Percentiles rank a stretch among this genome's conserved stretches.
phyloP scores from a whole-genome alignment of 2,797 vertebrate species.

The Anas bahamensis region DNA sequence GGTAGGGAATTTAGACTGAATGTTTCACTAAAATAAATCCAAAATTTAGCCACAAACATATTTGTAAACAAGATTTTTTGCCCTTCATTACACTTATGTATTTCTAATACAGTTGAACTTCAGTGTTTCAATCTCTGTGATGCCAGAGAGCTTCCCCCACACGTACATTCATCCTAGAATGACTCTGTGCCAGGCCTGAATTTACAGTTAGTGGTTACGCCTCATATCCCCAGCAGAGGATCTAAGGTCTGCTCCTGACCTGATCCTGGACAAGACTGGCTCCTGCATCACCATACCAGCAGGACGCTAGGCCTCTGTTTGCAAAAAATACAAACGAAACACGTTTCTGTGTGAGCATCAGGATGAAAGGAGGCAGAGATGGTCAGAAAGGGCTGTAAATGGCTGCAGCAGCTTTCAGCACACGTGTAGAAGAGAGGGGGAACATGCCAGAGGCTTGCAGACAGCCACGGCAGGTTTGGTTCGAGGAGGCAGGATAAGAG shows the following conservation, averaged over 20 bases:
- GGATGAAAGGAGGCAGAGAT: not conserved
- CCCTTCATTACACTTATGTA: not conserved
- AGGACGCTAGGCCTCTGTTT: not conserved
- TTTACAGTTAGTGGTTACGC: not conserved
- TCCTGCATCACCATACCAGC: not conserved
- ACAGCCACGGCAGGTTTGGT: not conserved
- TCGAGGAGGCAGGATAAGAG: not conserved
- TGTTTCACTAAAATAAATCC: not conserved
- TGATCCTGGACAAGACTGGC: not conserved
- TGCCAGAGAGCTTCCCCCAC: not conserved
- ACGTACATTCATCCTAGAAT: not conserved
- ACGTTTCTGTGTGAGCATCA: not conserved
- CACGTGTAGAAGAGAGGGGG: not conserved
- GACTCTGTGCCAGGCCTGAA: not conserved
- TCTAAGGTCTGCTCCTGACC: not conserved
- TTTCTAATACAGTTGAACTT: not conserved
- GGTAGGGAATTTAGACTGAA: not conserved
- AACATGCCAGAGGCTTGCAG: accelerated
- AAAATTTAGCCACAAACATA: too few species aligned
- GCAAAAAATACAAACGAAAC: not conserved
- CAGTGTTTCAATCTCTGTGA: not conserved
- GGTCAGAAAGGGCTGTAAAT: not conserved
- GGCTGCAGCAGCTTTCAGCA: not conserved
- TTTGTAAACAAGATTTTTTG: not conserved
- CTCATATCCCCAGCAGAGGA: not conserved